phyloP scores from a whole-genome alignment of 2,888 invertebrate species.

The Sylvicola cinctus region DNA sequence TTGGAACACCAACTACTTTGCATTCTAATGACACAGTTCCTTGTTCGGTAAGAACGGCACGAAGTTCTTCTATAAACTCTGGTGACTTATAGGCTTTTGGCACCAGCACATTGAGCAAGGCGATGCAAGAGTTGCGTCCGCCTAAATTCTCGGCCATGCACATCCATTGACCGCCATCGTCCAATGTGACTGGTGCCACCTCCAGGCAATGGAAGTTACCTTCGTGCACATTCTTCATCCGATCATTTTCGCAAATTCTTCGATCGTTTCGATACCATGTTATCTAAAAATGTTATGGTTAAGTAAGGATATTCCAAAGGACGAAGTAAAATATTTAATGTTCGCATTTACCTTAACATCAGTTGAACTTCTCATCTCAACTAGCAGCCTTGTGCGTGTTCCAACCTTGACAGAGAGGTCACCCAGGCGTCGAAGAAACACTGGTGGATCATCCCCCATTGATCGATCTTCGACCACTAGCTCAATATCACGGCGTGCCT shows the following conservation, averaged over 20 bases:
- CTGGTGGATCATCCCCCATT: slow-evolving; percentile 52
- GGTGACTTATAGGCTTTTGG: slow-evolving; percentile 78
- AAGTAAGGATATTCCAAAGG: neutral
- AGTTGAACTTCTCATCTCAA: slow-evolving; percentile 60
- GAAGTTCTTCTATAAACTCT: slow-evolving; percentile 66
- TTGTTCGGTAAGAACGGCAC: slow-evolving; percentile 64
- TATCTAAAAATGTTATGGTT: slow-evolving; percentile 32
- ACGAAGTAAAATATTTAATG: neutral
- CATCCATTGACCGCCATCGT: slow-evolving; percentile 71
- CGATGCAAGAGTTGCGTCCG: slow-evolving; percentile 55
- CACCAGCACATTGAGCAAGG: slow-evolving; percentile 59
- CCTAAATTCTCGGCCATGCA: slow-evolving; percentile 59
- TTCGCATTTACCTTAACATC: slow-evolving; percentile 45
- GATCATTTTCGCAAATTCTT: slow-evolving; percentile 48
- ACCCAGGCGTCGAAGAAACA: slow-evolving; percentile 62
- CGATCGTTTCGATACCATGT: slow-evolving; percentile 76
- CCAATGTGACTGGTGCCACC: slow-evolving; percentile 57
- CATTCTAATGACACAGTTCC: slow-evolving; percentile 82
- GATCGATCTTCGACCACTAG: slow-evolving; percentile 35
- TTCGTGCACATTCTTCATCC: slow-evolving; percentile 57
- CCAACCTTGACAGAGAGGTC: slow-evolving; percentile 82
- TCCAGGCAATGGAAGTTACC: slow-evolving; percentile 75
- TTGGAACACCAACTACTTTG: slow-evolving; percentile 63
- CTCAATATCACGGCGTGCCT: slow-evolving; percentile 30
- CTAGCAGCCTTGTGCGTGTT: slow-evolving; percentile 62